Evolutionary conservation across 2,888 invertebrate species (phyloP).

Genomic region (Drosophila pseudotalamancana): DNA sequence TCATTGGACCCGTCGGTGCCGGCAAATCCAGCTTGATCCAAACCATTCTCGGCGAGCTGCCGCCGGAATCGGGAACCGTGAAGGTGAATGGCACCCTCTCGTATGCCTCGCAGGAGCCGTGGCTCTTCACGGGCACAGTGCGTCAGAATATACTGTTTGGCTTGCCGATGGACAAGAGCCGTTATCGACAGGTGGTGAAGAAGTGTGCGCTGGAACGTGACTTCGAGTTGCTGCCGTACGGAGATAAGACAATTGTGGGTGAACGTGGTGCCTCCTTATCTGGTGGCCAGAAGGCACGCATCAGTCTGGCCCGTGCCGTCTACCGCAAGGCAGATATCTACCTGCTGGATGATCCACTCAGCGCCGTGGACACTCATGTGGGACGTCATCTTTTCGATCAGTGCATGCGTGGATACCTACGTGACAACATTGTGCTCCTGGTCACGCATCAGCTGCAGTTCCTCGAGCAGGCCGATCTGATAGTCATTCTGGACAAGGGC

Average conservation of each 20-base stretch:
- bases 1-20: slow-evolving; percentile 90
- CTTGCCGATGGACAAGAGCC: slow-evolving; percentile 86
- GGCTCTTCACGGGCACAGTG: slow-evolving; percentile 91
- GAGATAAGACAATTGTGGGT: slow-evolving; percentile 89
- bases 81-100: slow-evolving; percentile 87
- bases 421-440: slow-evolving; percentile 89
- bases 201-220: slow-evolving; percentile 86
- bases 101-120: slow-evolving; percentile 93
- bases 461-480: slow-evolving; percentile 87
- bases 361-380: slow-evolving; percentile 96
- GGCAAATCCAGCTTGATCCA: slow-evolving; percentile 87
- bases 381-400: slow-evolving; percentile 93
- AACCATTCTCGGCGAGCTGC: slow-evolving; percentile 85
- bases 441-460: slow-evolving; percentile 95
- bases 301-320: slow-evolving; percentile 94
- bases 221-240: slow-evolving; percentile 86
- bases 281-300: slow-evolving; percentile 94
- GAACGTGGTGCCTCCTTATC: slow-evolving; percentile 93
- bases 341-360: slow-evolving; percentile 94
- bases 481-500: slow-evolving; percentile 84
- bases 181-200: slow-evolving; percentile 86
- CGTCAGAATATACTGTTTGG: slow-evolving; percentile 88
- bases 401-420: slow-evolving; percentile 85
- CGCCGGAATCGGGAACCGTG: slow-evolving; percentile 85
- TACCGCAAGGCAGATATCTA: slow-evolving; percentile 95